phyloP scores from a whole-genome alignment of 2,888 invertebrate species.

The Blastobasis lacticolella region DNA sequence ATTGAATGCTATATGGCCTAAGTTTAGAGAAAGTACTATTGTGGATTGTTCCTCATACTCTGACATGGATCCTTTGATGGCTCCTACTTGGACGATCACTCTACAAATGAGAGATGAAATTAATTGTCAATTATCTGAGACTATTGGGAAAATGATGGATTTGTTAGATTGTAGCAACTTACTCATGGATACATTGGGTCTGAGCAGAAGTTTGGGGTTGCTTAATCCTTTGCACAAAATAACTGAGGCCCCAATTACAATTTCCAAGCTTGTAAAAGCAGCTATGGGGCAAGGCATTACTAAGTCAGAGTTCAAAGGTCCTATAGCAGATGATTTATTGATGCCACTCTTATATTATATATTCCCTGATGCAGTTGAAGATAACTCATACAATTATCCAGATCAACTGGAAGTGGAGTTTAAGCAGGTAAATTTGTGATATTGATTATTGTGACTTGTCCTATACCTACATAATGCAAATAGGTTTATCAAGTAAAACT shows the following conservation, averaged over 20 bases:
- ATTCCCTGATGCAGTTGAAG: constrained; percentile 90
- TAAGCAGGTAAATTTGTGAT: constrained; percentile 37
- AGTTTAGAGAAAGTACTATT: constrained; percentile 87
- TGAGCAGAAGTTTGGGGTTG: constrained; percentile 60
- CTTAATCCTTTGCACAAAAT: constrained; percentile 79
- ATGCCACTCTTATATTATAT: constrained; percentile 86
- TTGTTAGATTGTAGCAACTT: constrained; percentile 72
- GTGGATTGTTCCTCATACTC: constrained; percentile 91
- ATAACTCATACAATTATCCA: constrained; percentile 71
- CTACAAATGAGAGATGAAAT: constrained; percentile 79
- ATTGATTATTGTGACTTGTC: neutral
- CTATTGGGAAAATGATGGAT: constrained; percentile 80
- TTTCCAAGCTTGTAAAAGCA: constrained; percentile 72
- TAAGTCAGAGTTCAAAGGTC: constrained; percentile 79
- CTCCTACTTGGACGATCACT: constrained; percentile 86
- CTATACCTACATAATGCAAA: too few species aligned
- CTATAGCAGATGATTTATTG: constrained; percentile 83
- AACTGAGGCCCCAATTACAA: constrained; percentile 85
- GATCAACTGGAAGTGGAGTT: constrained; percentile 61
- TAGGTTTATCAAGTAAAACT: neutral
- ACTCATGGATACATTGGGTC: constrained; percentile 62
- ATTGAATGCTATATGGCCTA: constrained; percentile 89
- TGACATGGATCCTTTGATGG: constrained; percentile 87
- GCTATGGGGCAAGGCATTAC: constrained; percentile 65
- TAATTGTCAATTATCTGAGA: constrained; percentile 84